Base-by-base conservation (phyloP, 2,888 invertebrate genomes). In the Dromius quadrimaculatus region DNA sequence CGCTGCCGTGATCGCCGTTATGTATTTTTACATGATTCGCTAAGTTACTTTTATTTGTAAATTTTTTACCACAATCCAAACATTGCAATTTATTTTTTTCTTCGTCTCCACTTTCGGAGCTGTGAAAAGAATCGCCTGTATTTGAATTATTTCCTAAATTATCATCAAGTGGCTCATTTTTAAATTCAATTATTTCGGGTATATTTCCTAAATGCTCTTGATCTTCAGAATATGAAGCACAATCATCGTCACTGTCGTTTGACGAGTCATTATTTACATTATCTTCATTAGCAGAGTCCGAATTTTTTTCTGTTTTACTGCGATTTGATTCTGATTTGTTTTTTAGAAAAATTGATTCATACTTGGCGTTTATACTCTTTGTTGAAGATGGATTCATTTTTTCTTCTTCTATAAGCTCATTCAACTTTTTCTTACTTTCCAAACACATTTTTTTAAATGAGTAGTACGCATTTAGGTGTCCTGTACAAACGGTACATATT, bases 401-500 rank as follows among this genome's bases (percentile, higher is more conserved):
- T 23, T 23, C 8, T 54, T 54, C 50, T 28, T 54, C 28, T 15
- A 54, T 54, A 23, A 54, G 8, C 2, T 54, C 32, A 28, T 6
- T 54, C 28, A 54, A 28, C 13, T 54, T 54, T 17, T 54, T 54
- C 15, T 54, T 54, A 54, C 50, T 54, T 23, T 54, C 50, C 15
- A 54, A 28, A 28, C 50, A 54, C 50, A 54, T 54, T 54, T 54
- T 54, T 28, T 54, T 54, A 54, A 54, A 54, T 28, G 50, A 28
- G 3, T 54, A 54, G 28, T 28, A 54, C 5, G 50, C 15, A 28
- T 54, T 54, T 32, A 54, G 23, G 15, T 54, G 50, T 2, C 50
- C 50, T 8, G 23, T 11, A 4, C 50, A 54, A 28, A 54, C 15
- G 11, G 23, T 54, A 15, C 50, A 54, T 28, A 54, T 54, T 28